Conservation (phyloP, 2,797 vertebrate species). For the Notolepis coatsorum region DNA sequence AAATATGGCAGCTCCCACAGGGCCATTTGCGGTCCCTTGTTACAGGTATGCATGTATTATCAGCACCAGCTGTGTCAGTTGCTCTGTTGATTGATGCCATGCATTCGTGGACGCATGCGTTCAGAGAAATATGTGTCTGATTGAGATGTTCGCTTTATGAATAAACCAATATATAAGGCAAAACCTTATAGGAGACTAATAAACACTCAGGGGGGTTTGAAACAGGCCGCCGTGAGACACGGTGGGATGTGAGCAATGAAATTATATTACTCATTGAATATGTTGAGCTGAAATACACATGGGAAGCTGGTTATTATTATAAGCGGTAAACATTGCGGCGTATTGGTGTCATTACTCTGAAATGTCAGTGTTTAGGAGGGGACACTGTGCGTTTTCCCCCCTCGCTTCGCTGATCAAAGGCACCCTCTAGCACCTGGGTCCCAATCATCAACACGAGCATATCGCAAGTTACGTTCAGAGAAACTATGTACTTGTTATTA, state of each 20-base stretch:
- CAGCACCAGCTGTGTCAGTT: conserved; percentile 39
- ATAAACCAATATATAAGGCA: conserved; percentile 52
- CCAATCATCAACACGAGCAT: neutral
- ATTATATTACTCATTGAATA: conserved; percentile 59
- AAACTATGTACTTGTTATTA: conserved; percentile 1
- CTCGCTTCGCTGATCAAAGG: neutral
- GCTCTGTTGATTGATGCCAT: conserved; percentile 61
- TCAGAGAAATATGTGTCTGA: conserved; percentile 54
- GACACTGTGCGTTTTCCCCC: conserved; percentile 3
- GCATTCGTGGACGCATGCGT: conserved; percentile 30
- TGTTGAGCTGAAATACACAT: conserved; percentile 45
- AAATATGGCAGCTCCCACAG: conserved; percentile 56
- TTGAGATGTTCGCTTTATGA: conserved; percentile 58
- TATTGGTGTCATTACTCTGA: conserved; percentile 16
- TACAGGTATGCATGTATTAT: conserved; percentile 40
- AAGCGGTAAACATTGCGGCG: conserved; percentile 36
- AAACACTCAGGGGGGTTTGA: conserved; percentile 47
- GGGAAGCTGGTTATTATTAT: conserved; percentile 34
- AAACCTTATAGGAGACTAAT: conserved; percentile 52
- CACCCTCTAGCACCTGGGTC: neutral
- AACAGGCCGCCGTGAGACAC: conserved; percentile 54
- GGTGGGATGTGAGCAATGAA: conserved; percentile 53
- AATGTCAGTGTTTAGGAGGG: conserved; percentile 1
- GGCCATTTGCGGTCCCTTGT: conserved; percentile 52
- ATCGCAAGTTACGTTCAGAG: neutral